Conservation (phyloP, 2,113 vertebrate species). For the Sus scrofa region DNA sequence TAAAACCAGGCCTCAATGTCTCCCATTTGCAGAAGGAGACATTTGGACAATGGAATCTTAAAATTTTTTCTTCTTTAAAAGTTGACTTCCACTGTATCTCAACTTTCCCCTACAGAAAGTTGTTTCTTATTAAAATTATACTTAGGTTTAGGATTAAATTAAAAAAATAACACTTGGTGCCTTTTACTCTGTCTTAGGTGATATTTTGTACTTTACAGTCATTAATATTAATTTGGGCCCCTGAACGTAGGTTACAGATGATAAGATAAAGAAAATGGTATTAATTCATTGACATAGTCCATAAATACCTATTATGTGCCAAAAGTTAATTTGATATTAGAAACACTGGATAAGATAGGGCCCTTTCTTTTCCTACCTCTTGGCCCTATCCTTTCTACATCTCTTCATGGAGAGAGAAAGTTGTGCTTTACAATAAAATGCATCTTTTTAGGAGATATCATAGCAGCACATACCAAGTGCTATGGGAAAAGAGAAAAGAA, state of each 20-base stretch:
- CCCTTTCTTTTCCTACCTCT: not conserved
- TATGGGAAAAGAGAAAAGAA: not conserved
- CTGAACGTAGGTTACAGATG: not conserved
- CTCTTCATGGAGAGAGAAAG: not conserved
- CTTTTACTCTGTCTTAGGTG: not conserved
- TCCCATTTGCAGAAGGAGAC: not conserved
- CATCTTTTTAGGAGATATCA: not conserved
- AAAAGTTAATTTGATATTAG: constrained; percentile 39
- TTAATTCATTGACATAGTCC: not conserved
- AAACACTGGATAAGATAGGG: not conserved
- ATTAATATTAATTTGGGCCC: not conserved
- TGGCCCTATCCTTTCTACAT: not conserved
- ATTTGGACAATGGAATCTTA: not conserved
- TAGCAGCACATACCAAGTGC: not conserved
- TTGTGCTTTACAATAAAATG: not conserved
- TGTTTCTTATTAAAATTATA: constrained; percentile 31
- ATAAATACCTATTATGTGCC: not conserved
- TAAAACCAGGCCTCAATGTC: not conserved
- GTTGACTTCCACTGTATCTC: not conserved
- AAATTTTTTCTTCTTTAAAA: not conserved
- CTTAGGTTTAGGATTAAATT: not conserved
- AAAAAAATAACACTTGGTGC: not conserved
- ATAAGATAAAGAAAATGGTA: not conserved
- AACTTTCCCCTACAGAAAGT: not conserved
- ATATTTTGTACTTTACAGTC: constrained; percentile 15